Evolutionary conservation across 2,888 invertebrate genomes (phyloP).

Genomic region (Scaptomyza caliginosa): DNA sequence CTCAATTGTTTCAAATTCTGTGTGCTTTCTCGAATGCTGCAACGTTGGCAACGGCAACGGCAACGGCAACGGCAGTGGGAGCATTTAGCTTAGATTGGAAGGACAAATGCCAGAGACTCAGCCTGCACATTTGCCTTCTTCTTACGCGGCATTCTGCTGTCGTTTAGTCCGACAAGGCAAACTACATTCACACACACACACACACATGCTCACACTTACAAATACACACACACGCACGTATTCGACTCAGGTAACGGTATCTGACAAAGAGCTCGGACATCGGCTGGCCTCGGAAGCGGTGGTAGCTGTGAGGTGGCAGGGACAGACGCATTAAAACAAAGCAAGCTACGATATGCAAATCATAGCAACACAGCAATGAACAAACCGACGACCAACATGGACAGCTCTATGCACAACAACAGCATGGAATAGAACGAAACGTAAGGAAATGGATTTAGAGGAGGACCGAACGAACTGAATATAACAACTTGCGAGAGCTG

Average conservation of each 20-base stretch:
- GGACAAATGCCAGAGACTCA: constrained; percentile 72
- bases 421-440: constrained; percentile 51
- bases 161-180: constrained; percentile 34
- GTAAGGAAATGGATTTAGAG: constrained; percentile 64
- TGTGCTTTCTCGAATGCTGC: constrained; percentile 59
- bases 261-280: constrained; percentile 74
- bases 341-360: constrained; percentile 77
- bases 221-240: constrained; percentile 5
- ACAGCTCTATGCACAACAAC: constrained; percentile 25
- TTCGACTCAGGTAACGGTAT: constrained; percentile 59
- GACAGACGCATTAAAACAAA: constrained; percentile 75
- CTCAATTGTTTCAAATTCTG: constrained; percentile 79
- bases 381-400: constrained; percentile 39
- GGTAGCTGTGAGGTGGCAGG: constrained; percentile 32
- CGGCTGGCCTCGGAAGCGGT: constrained; percentile 44
- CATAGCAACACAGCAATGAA: constrained; percentile 71
- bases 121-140: constrained; percentile 71
- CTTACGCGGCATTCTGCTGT: constrained; percentile 74
- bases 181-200: constrained; percentile 15
- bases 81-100: constrained; percentile 80
- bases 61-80: constrained; percentile 50
- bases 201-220: neutral
- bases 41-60: constrained; percentile 30
- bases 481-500: constrained; percentile 74
- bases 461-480: constrained; percentile 53